Conservation (phyloP, 2,797 vertebrate genomes). For the Pipistrellus pipistrellus region DNA sequence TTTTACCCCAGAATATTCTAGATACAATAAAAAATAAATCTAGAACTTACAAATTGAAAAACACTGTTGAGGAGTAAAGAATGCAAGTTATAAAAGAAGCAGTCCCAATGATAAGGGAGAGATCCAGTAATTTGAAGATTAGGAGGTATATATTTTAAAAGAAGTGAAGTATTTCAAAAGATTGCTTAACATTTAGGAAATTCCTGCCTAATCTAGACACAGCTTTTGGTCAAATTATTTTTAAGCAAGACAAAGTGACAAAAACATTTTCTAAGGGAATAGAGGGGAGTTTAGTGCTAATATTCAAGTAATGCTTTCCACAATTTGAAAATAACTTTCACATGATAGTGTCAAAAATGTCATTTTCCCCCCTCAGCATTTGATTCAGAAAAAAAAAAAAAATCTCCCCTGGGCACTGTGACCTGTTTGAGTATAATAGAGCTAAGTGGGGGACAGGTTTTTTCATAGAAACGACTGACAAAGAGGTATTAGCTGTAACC, state of each 20-base stretch:
- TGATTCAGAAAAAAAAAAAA: background rate
- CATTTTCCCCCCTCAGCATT: background rate
- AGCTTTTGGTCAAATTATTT: background rate
- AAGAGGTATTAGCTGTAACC: background rate
- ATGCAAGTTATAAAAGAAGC: background rate
- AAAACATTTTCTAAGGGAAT: background rate
- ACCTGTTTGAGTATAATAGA: constrained; percentile 3
- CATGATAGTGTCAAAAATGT: background rate
- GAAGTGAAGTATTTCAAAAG: background rate
- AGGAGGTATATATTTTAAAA: background rate
- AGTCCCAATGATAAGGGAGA: background rate
- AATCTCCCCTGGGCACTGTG: background rate
- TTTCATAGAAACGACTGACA: background rate
- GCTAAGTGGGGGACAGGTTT: background rate
- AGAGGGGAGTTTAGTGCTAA: background rate
- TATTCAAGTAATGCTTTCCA: background rate
- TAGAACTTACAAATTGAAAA: constrained; percentile 16
- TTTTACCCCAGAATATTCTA: background rate
- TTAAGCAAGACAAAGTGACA: background rate
- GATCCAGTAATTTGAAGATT: background rate
- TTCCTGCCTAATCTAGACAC: background rate
- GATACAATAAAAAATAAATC: constrained; percentile 7
- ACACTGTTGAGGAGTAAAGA: background rate
- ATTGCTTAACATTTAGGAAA: background rate
- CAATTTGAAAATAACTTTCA: background rate